These are phyloP conservation scores for Ips typographus DNA, from an alignment of 1,140 invertebrate genomes.

Conservation along the genomic window DNA sequence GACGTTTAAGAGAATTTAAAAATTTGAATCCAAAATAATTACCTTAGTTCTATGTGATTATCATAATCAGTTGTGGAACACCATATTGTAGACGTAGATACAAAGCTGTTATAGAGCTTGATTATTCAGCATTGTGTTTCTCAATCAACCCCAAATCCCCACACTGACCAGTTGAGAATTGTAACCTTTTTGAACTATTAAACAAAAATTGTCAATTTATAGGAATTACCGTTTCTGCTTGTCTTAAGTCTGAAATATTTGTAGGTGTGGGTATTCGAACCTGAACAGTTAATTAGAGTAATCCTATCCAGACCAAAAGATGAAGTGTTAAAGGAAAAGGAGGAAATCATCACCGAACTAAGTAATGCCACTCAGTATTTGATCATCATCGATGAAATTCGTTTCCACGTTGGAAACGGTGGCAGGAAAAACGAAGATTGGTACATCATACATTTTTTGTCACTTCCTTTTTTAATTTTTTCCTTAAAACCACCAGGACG, in stretches of 20 bases:
- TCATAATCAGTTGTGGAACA: no score
- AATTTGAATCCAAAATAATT: no score
- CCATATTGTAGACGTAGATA: no score
- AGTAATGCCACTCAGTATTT: constrained; percentile 74
- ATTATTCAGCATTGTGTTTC: no score
- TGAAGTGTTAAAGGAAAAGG: constrained; percentile 67
- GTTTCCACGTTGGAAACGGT: constrained; percentile 70
- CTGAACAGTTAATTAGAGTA: constrained; percentile 74
- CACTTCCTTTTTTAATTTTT: background rate
- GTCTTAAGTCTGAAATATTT: constrained; percentile 4
- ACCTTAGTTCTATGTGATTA: no score
- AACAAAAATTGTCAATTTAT: background rate
- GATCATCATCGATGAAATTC: constrained; percentile 77
- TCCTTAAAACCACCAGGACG: constrained; percentile 61
- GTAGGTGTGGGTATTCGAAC: constrained; percentile 83
- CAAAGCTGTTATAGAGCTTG: no score
- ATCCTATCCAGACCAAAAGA: constrained; percentile 76
- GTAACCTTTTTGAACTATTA: background rate
- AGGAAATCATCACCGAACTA: constrained; percentile 69
- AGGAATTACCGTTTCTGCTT: background rate
- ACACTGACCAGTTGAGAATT: no score
- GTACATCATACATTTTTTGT: constrained; percentile 42
- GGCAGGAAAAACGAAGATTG: constrained; percentile 70
- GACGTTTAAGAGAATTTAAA: no score
- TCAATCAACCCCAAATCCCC: no score